Evolutionary conservation across 2,888 invertebrate species (phyloP).

Genomic region (Lagria hirta): DNA sequence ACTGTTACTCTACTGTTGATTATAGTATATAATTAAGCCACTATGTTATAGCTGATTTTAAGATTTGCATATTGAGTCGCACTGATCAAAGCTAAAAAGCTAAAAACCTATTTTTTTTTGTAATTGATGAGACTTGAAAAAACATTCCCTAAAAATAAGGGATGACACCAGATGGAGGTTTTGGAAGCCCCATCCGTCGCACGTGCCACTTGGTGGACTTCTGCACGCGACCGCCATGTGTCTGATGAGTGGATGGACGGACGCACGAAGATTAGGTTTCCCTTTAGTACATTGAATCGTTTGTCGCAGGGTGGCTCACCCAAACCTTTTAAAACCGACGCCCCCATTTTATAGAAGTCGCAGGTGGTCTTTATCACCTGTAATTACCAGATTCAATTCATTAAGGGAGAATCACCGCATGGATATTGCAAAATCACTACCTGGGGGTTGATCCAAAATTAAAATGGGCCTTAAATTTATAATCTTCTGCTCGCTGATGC

Average conservation of each 20-base stretch:
- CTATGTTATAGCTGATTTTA: too few species aligned
- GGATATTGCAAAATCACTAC: too few species aligned
- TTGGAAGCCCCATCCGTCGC: constrained; percentile 38
- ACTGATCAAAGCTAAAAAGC: too few species aligned
- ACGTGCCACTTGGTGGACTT: constrained; percentile 49
- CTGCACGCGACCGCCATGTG: constrained; percentile 53
- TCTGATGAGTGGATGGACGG: constrained; percentile 35
- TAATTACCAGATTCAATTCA: constrained; percentile 31
- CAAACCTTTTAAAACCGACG: constrained; percentile 5
- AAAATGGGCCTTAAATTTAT: too few species aligned
- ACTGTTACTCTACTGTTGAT: too few species aligned
- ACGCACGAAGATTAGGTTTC: constrained; percentile 22
- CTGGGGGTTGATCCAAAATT: too few species aligned
- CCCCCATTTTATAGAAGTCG: constrained; percentile 20
- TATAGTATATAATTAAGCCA: too few species aligned
- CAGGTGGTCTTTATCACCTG: constrained; percentile 35
- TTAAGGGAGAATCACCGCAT: constrained; percentile 29
- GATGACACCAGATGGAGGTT: not conserved
- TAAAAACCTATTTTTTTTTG: too few species aligned
- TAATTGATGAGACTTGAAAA: too few species aligned
- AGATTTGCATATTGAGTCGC: too few species aligned
- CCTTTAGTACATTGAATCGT: constrained; percentile 17
- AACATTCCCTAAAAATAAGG: not conserved
- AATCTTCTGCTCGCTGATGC: too few species aligned
- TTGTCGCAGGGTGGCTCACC: constrained; percentile 1